Percentiles rank a stretch among this genome's conserved stretches.
Evolutionary conservation across 2,113 vertebrate species (phyloP).

Genomic region (Ahaetulla prasina): DNA sequence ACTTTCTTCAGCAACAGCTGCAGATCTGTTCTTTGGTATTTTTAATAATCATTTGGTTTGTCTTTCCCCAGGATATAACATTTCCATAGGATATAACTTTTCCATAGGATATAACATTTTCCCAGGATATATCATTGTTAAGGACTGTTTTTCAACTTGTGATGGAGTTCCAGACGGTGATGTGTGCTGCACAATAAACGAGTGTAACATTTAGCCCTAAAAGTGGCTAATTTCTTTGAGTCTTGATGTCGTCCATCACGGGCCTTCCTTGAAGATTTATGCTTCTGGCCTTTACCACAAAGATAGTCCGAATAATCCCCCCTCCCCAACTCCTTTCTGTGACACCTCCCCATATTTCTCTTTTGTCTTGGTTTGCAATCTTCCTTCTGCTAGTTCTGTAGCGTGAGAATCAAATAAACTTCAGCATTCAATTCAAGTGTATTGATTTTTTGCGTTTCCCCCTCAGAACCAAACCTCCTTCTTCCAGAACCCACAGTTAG

Average conservation of each 20-base stretch:
- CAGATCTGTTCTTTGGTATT: neutral
- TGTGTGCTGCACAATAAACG: fast-evolving
- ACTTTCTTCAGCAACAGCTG: neutral
- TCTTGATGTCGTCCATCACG: neutral
- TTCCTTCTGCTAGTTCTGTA: neutral
- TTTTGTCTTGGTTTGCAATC: neutral
- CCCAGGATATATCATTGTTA: too few relatives aligned
- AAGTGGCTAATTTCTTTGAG: too few relatives aligned
- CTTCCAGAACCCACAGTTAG: neutral
- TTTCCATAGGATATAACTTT: too few relatives aligned
- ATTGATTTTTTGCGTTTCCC: neutral
- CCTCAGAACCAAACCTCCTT: too few relatives aligned
- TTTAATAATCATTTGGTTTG: neutral
- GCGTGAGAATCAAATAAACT: neutral
- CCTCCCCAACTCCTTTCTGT: too few relatives aligned
- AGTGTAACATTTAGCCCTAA: fast-evolving
- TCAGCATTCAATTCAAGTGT: neutral
- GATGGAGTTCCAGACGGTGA: too few relatives aligned
- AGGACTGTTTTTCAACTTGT: too few relatives aligned
- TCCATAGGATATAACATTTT: too few relatives aligned
- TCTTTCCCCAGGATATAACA: neutral
- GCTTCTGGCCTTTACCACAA: too few relatives aligned
- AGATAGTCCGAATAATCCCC: too few relatives aligned
- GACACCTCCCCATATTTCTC: neutral
- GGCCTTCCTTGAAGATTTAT: too few relatives aligned